Conservation (phyloP, 2,888 invertebrate species). For the Sinodicranocentrus sp. region DNA sequence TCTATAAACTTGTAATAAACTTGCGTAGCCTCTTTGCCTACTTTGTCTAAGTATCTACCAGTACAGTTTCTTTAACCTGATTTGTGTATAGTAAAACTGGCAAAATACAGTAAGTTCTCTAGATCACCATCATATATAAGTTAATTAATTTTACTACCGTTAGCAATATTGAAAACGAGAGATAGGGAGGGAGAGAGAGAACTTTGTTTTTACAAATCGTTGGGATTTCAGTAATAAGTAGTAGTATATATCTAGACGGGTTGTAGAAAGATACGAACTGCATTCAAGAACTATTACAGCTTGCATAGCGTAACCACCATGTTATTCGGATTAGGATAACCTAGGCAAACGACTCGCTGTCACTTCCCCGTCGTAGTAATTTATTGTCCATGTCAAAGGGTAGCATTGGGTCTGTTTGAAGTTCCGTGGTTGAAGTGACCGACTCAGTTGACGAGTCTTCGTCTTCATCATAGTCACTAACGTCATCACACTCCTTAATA, state of each 20-base stretch:
- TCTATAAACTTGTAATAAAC: conserved; percentile 14
- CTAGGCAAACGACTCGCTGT: conserved; percentile 68
- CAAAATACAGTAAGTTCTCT: conserved; percentile 40
- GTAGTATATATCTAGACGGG: conserved; percentile 8
- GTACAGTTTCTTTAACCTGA: conserved; percentile 2
- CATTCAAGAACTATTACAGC: conserved; percentile 56
- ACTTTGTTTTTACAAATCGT: background rate
- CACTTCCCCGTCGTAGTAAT: conserved; percentile 48
- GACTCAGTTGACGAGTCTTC: conserved; percentile 76
- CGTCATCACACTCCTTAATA: conserved; percentile 86
- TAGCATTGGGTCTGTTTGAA: conserved; percentile 51
- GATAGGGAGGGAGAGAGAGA: background rate
- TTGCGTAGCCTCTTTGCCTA: conserved; percentile 47
- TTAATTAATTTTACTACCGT: no score
- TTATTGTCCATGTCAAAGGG: conserved; percentile 63
- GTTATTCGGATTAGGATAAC: background rate
- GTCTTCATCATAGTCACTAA: conserved; percentile 76
- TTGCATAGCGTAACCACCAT: conserved; percentile 38
- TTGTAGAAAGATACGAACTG: conserved; percentile 52
- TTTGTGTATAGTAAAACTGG: conserved; percentile 40
- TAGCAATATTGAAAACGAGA: conserved; percentile 19
- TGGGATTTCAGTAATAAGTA: background rate
- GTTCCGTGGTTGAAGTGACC: conserved; percentile 73
- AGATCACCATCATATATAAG: background rate
- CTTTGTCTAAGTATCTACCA: background rate